Conservation (phyloP, 2,888 invertebrate species). For the Drosophila kambysellisi region DNA sequence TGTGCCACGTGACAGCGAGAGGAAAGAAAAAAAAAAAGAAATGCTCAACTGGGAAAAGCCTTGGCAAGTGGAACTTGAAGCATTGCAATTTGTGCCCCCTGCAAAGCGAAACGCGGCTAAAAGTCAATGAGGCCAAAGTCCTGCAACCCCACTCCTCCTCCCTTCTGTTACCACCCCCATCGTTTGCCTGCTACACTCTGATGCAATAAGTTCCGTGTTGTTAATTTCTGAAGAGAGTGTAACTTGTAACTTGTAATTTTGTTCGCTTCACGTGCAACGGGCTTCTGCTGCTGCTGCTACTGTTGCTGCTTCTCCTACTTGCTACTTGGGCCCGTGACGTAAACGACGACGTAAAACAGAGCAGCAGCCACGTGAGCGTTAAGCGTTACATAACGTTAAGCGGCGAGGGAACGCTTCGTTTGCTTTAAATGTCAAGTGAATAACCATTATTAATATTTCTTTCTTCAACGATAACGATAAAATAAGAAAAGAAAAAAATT, state of each 20-base stretch:
- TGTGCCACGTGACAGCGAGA: slow-evolving; percentile 43
- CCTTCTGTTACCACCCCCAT: neutral
- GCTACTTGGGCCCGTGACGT: slow-evolving; percentile 65
- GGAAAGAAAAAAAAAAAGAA: slow-evolving; percentile 3
- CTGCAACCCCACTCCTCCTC: neutral
- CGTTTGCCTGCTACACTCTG: slow-evolving; percentile 29
- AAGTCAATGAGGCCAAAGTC: slow-evolving; percentile 66
- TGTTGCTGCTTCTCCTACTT: slow-evolving; percentile 30
- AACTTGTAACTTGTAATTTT: slow-evolving; percentile 78
- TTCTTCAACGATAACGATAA: slow-evolving; percentile 7
- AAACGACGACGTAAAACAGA: slow-evolving; percentile 72
- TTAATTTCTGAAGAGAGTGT: slow-evolving; percentile 80
- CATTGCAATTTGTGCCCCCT: slow-evolving; percentile 42
- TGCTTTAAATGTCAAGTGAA: slow-evolving; percentile 72
- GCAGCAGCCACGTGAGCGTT: slow-evolving; percentile 70
- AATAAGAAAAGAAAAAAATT: neutral
- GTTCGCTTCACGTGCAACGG: slow-evolving; percentile 54
- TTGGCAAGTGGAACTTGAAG: slow-evolving; percentile 36
- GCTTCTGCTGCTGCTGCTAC: slow-evolving; percentile 42
- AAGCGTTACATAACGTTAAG: slow-evolving; percentile 63
- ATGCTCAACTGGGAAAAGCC: slow-evolving; percentile 28
- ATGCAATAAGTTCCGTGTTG: slow-evolving; percentile 81
- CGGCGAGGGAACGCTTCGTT: slow-evolving; percentile 58
- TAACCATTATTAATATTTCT: slow-evolving; percentile 49
- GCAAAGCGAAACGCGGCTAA: slow-evolving; percentile 45